Percentiles rank a stretch among this genome's conserved stretches.
These are phyloP conservation scores for Lytechinus variegatus DNA, from an alignment of 35 echinoderm and acorn worm species.

Conservation along the genomic window DNA sequence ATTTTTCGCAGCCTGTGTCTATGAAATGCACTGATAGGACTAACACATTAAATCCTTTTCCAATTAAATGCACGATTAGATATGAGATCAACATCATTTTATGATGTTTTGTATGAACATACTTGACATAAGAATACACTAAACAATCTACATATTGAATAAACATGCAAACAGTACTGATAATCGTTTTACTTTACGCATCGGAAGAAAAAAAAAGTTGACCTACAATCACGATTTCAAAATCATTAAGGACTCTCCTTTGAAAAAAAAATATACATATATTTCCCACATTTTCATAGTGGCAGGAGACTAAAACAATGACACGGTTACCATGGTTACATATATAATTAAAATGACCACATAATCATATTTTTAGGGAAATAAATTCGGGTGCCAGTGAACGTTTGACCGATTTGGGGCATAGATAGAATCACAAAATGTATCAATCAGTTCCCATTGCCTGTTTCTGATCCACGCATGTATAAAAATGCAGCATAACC, in stretches of 20 bases:
- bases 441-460: too few species aligned
- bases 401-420: not conserved
- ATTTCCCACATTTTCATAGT: too few species aligned
- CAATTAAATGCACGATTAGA: not conserved
- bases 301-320: too few species aligned
- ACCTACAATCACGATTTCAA: not conserved
- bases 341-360: too few species aligned
- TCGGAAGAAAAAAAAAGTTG: not conserved
- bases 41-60: not conserved
- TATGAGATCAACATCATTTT: not conserved
- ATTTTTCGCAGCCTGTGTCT: not conserved
- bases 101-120: conserved; percentile 1
- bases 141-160: not conserved
- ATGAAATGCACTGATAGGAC: not conserved
- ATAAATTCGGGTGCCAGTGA: not conserved
- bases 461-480: too few species aligned
- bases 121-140: not conserved
- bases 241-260: not conserved
- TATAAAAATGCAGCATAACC: not conserved
- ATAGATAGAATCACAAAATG: not conserved
- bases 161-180: not conserved
- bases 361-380: not conserved
- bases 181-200: not conserved
- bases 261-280: too few species aligned
- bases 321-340: too few species aligned